These are phyloP conservation scores for Ceratoteleas bidentatus DNA, from an alignment of 1,140 invertebrate species.

Conservation along the genomic window DNA sequence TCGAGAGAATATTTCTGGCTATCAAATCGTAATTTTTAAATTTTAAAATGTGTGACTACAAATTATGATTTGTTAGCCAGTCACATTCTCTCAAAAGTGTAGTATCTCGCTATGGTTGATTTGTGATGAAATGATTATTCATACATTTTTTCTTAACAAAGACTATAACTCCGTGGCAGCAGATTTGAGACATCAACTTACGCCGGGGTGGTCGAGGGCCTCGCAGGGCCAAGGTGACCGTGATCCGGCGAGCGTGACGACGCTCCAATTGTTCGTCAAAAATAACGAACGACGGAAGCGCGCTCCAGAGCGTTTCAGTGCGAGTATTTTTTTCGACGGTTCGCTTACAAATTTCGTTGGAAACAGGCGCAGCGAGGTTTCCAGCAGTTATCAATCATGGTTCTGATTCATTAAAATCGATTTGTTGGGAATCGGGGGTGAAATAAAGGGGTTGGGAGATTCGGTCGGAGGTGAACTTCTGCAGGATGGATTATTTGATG, in stretches of 20 bases:
- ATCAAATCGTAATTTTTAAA: too few species aligned
- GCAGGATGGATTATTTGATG: too few species aligned
- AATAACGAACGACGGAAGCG: not conserved
- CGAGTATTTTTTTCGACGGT: not conserved
- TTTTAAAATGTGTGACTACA: too few species aligned
- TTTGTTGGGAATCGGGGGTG: not conserved
- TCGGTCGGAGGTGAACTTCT: too few species aligned
- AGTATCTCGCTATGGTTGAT: too few species aligned
- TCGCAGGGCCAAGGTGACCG: constrained; percentile 39
- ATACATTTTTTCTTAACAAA: too few species aligned
- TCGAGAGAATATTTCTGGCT: too few species aligned
- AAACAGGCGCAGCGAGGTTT: not conserved
- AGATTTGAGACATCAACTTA: too few species aligned
- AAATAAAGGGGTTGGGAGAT: not conserved
- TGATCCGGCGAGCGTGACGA: constrained; percentile 25
- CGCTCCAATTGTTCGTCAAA: constrained; percentile 15
- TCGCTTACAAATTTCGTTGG: not conserved
- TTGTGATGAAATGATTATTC: too few species aligned
- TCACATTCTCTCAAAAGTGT: too few species aligned
- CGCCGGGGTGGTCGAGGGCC: constrained; percentile 49
- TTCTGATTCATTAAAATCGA: not conserved
- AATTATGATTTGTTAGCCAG: too few species aligned
- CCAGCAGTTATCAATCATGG: not conserved
- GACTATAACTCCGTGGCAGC: too few species aligned
- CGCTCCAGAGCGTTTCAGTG: not conserved